Evolutionary conservation across 2,113 vertebrate species (phyloP).

Genomic region (Bubalus kerabau): DNA sequence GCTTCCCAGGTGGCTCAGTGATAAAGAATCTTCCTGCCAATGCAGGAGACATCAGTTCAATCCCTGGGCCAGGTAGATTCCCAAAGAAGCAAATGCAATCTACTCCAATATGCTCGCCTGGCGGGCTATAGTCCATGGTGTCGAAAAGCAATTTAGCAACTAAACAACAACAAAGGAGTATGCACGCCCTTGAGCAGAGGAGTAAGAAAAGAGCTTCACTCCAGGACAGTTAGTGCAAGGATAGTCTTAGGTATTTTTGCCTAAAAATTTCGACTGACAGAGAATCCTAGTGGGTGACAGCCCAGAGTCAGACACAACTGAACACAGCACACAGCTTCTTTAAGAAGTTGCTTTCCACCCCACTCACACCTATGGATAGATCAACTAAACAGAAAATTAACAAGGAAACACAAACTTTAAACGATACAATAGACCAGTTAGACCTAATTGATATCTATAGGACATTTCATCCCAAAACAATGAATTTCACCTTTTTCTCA

Average conservation of each 20-base stretch:
- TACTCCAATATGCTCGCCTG: neutral
- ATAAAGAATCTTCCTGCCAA: neutral
- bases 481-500: no score
- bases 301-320: neutral
- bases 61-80: neutral
- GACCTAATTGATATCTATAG: no score
- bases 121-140: neutral
- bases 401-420: no score
- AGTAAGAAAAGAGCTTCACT: neutral
- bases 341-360: no score
- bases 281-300: neutral
- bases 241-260: neutral
- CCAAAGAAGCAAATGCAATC: neutral
- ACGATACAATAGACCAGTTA: no score
- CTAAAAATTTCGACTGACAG: neutral
- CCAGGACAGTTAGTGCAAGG: rapidly evolving
- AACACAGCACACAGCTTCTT: neutral
- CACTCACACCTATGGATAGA: no score
- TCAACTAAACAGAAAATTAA: no score
- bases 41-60: neutral
- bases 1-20: neutral
- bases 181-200: neutral
- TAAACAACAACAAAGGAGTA: neutral
- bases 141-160: neutral
- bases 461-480: no score